These are phyloP conservation scores for Scopus umbretta DNA, from an alignment of 2,113 vertebrate species.

Conservation along the genomic window DNA sequence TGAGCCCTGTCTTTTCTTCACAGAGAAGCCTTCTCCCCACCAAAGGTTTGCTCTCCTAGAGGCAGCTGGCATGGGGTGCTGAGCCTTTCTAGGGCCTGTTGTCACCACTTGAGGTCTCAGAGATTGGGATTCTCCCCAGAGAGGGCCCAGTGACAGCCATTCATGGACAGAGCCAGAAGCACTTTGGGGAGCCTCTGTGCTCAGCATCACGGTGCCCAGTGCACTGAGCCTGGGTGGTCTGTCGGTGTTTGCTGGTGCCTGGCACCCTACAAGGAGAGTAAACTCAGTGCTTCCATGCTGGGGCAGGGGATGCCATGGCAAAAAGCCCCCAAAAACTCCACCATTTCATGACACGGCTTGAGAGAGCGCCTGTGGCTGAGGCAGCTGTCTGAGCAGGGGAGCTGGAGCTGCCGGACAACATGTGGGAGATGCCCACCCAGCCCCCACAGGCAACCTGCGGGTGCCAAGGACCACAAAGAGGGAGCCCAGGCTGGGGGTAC, in stretches of 20 bases:
- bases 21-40: neutral
- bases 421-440: neutral
- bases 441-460: neutral
- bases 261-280: neutral
- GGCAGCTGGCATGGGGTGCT: neutral
- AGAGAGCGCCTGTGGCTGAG: neutral
- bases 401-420: neutral
- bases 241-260: neutral
- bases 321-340: neutral
- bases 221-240: neutral
- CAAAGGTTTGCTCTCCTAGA: neutral
- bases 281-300: neutral
- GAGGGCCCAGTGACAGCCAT: neutral
- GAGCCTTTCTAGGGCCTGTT: neutral
- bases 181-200: neutral
- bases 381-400: neutral
- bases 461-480: neutral
- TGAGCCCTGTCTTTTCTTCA: neutral
- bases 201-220: accelerated
- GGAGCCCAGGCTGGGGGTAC: neutral
- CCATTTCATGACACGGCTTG: neutral
- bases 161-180: neutral
- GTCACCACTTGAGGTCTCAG: accelerated
- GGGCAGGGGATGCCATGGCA: neutral
- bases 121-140: neutral